Evolutionary conservation across 2,888 invertebrate species (phyloP), one percentile per base, ranked within the genome.

Genomic region (Acanthococcus lagerstroemiae): DNA sequence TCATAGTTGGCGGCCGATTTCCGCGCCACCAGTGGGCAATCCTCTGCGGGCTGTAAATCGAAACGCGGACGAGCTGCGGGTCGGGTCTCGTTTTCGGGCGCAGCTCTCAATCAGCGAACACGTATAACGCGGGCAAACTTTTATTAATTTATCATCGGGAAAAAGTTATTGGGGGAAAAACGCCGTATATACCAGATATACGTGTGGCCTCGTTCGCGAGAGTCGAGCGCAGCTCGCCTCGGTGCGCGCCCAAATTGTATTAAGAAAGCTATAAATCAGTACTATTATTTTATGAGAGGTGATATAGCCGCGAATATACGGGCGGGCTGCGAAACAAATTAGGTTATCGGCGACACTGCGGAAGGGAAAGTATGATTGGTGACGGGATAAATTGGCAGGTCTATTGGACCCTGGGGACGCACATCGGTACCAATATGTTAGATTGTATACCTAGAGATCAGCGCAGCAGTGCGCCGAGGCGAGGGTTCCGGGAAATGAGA

Each of bases 301-400:
- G 58, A 58, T 61, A 61, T 48, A 37, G 17, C 17, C 50, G 50
- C 26, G 52, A 30, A 50, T 19, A n/a, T 55, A 27, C 27, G 55
- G 27, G 5, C 46, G 60, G 15, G 17, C 25, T 27, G 21, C 15
- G 52, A 52, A 61, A 61, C 61, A 61, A 61, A 61, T 61, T 61
- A 61, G 61, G 61, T 61, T 61, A 61, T 61, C 61, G 52, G 50
- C 52, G 61, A 50, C 37, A 22, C 22, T 22, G 37, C 61, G 17
- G 21, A 52, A 52, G 61, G 37, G 52, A 52, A 61, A 61, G 27
- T 61, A 52, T 61, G 61, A 61, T 61, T 50, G 61, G 61, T 61
- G 61, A 61, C 61, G 61, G 61, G 50, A 50, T 61, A 61, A 61
- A 61, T 61, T 61, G 61, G 61, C 61, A 50, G 52, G 50, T 61